Evolutionary conservation across 2,113 vertebrate genomes (phyloP).

Genomic region (Lates calcarifer): DNA sequence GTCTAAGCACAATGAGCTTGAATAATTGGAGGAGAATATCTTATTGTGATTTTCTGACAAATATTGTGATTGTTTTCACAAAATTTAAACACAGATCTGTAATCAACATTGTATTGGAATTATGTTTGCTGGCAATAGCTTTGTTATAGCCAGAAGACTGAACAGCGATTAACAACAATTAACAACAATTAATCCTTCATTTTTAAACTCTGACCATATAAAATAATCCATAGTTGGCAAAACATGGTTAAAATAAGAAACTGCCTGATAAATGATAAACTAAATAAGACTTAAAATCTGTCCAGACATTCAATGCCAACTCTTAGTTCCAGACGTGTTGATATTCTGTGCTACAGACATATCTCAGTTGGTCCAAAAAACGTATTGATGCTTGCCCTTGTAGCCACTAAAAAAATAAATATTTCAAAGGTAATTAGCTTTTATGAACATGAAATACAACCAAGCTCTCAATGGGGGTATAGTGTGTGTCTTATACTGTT

Average conservation of each 20-base stretch:
- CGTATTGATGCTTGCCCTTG: not conserved
- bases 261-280: too few relatives aligned
- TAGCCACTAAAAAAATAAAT: not conserved
- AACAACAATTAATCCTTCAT: not conserved
- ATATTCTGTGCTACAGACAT: not conserved
- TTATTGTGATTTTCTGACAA: too few relatives aligned
- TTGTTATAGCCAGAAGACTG: too few relatives aligned
- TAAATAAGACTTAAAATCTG: too few relatives aligned
- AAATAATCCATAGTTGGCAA: too few relatives aligned
- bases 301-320: not conserved
- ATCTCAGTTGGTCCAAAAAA: not conserved
- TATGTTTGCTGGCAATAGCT: too few relatives aligned
- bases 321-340: not conserved
- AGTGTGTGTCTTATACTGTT: not conserved
- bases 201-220: not conserved
- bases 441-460: slow-evolving; percentile 15
- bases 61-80: too few relatives aligned
- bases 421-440: slow-evolving; percentile 3
- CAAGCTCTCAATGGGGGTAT: not conserved
- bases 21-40: not conserved
- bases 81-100: too few relatives aligned
- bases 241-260: too few relatives aligned
- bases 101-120: too few relatives aligned
- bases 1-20: too few relatives aligned
- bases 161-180: too few relatives aligned